phyloP scores from a whole-genome alignment of 2,888 invertebrate species.

The Hetaerina titia region DNA sequence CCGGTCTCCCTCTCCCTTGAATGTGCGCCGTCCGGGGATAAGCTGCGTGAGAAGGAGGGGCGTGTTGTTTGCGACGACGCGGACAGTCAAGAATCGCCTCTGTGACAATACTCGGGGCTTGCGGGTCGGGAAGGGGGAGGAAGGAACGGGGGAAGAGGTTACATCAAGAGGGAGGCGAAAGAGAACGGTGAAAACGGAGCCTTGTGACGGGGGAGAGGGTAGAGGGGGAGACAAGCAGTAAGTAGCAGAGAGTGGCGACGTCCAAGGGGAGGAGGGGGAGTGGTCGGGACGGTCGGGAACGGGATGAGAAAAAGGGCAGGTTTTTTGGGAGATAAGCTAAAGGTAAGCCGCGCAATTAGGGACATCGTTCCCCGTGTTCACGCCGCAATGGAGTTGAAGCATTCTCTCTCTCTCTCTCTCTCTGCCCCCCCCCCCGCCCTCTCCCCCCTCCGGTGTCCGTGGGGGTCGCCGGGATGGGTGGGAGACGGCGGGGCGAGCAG shows the following conservation, averaged over 20 bases:
- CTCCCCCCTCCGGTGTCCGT: neutral
- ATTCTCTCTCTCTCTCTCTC: neutral
- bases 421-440: neutral
- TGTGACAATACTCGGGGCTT: neutral
- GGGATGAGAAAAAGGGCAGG: neutral
- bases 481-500: neutral
- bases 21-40: neutral
- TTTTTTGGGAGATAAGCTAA: conserved; percentile 26
- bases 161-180: neutral
- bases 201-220: neutral
- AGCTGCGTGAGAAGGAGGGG: conserved; percentile 16
- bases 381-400: neutral
- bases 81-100: neutral
- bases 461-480: neutral
- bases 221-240: too few relatives aligned
- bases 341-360: conserved; percentile 16
- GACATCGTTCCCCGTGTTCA: neutral
- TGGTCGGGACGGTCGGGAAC: neutral
- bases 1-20: neutral
- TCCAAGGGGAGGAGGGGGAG: neutral
- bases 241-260: too few relatives aligned
- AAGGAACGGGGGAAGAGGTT: neutral
- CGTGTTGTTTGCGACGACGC: neutral
- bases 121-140: neutral
- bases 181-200: neutral